Evolutionary conservation across 1,140 invertebrate species (phyloP).

Genomic region (Sycophila sp.): DNA sequence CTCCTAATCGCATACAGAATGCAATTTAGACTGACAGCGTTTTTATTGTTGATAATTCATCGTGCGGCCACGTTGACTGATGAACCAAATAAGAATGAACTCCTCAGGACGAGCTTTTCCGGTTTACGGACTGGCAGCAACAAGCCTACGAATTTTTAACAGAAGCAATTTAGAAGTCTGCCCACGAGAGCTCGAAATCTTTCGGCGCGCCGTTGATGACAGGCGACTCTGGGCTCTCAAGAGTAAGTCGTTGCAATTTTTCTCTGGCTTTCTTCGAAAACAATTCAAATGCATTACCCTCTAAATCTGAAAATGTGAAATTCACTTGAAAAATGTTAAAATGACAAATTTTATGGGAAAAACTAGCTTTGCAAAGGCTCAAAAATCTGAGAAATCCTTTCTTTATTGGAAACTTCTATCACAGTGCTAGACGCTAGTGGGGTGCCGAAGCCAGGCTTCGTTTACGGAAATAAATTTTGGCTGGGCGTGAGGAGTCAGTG

Average conservation of each 20-base stretch:
- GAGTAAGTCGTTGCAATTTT: constrained; percentile 41
- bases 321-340: too few species aligned
- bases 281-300: too few species aligned
- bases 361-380: too few species aligned
- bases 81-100: too few species aligned
- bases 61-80: too few species aligned
- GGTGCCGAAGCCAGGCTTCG: constrained; percentile 57
- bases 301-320: too few species aligned
- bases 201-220: constrained; percentile 49
- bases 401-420: too few species aligned
- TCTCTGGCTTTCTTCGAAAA: too few species aligned
- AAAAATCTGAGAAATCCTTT: too few species aligned
- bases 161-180: constrained; percentile 35
- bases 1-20: too few species aligned
- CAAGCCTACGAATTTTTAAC: not conserved
- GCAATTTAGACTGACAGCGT: too few species aligned
- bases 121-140: constrained; percentile 49
- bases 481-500: constrained; percentile 62
- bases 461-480: constrained; percentile 67
- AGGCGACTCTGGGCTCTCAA: constrained; percentile 52
- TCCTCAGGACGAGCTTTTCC: constrained; percentile 43
- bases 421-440: constrained; percentile 67
- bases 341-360: not conserved
- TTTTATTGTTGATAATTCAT: too few species aligned
- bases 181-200: constrained; percentile 42